phyloP scores from a whole-genome alignment of 1,140 invertebrate species.

The Leptopilina clavipes region DNA sequence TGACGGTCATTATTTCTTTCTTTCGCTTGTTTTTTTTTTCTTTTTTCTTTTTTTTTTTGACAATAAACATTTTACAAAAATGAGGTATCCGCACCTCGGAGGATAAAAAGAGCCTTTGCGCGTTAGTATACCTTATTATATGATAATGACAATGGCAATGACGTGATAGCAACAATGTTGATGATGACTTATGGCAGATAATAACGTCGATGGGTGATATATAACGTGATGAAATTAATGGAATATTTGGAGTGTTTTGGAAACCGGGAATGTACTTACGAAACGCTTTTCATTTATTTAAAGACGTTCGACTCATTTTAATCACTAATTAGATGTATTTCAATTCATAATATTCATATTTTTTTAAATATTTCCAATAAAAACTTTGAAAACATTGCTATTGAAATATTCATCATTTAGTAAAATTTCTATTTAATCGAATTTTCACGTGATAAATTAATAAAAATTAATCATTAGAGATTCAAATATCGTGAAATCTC shows the following conservation, averaged over 20 bases:
- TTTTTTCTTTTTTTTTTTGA: too few relatives aligned
- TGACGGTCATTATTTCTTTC: neutral
- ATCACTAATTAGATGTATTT: neutral
- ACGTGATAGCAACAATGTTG: conserved; percentile 42
- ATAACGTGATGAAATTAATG: conserved; percentile 43
- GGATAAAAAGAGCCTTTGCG: conserved; percentile 5
- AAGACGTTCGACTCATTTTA: neutral
- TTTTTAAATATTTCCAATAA: too few relatives aligned
- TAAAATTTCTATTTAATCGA: too few relatives aligned
- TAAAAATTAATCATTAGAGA: too few relatives aligned
- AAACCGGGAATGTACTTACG: neutral
- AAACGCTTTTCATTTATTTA: neutral
- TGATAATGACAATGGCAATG: conserved; percentile 46
- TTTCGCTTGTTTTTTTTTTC: too few relatives aligned
- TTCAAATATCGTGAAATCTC: too few relatives aligned
- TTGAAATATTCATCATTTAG: too few relatives aligned
- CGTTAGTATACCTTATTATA: conserved; percentile 11
- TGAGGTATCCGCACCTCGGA: conserved; percentile 11
- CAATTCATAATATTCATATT: too few relatives aligned
- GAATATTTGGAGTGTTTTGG: neutral
- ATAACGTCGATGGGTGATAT: conserved; percentile 46
- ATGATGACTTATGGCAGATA: conserved; percentile 55
- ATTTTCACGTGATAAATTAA: too few relatives aligned
- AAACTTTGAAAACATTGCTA: too few relatives aligned
- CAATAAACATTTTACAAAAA: neutral